phyloP scores from a whole-genome alignment of 2,888 invertebrate genomes.

The Baronia brevicornis region DNA sequence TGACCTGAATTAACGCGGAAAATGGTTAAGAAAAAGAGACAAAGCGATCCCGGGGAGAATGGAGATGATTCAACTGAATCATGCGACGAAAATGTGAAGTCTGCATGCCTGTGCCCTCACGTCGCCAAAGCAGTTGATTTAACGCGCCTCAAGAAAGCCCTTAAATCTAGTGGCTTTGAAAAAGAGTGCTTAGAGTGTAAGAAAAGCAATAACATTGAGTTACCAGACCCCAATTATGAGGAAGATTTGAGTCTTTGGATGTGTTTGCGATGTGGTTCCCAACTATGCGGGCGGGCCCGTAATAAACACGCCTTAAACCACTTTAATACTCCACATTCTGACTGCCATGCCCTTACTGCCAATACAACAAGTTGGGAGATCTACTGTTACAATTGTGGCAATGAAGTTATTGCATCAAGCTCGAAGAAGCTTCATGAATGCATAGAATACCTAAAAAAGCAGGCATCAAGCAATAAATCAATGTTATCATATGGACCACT shows the following conservation, averaged over 20 bases:
- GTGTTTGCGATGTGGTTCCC: slow-evolving; percentile 87
- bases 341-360: slow-evolving; percentile 83
- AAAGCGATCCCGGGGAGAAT: slow-evolving; percentile 78
- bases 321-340: slow-evolving; percentile 83
- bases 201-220: slow-evolving; percentile 58
- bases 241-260: slow-evolving; percentile 80
- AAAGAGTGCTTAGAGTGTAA: slow-evolving; percentile 77
- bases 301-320: slow-evolving; percentile 85
- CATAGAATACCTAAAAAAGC: slow-evolving; percentile 82
- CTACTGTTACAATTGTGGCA: slow-evolving; percentile 88
- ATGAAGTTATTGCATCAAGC: slow-evolving; percentile 77
- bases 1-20: slow-evolving; percentile 46
- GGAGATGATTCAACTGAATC: slow-evolving; percentile 82
- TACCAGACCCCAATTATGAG: slow-evolving; percentile 63
- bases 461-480: slow-evolving; percentile 45
- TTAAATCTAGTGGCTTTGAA: slow-evolving; percentile 70
- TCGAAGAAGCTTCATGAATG: slow-evolving; percentile 83
- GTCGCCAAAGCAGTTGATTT: slow-evolving; percentile 81
- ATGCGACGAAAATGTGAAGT: slow-evolving; percentile 79
- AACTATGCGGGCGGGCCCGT: slow-evolving; percentile 81
- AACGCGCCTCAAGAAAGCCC: slow-evolving; percentile 72
- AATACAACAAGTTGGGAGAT: slow-evolving; percentile 83
- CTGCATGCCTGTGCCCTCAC: slow-evolving; percentile 81
- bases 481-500: slow-evolving; percentile 48
- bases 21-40: slow-evolving; percentile 86